Evolutionary conservation across 2,888 invertebrate species (phyloP), one percentile per base, ranked within the genome.

Genomic region (Dryocosmus kuriphilus): DNA sequence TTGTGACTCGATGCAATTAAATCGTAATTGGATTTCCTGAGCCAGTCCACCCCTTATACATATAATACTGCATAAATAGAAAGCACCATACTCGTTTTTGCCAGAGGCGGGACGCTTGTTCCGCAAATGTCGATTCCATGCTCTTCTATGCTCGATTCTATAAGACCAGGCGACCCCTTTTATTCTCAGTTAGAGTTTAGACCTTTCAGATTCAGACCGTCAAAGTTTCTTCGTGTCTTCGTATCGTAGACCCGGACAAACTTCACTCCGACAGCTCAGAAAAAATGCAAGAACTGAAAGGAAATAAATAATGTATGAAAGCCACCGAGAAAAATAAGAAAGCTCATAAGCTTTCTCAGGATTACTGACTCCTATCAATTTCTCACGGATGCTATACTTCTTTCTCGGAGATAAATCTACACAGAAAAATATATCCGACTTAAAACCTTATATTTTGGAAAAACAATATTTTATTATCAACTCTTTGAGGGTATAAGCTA

Each of bases 91-190:
- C 41, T 67, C 41, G 27, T 41, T 41, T 38, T 41, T 46, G 67
- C 67, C 46, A 46, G 41, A 67, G 35, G 67, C 41, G 19, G 46
- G 41, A 67, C 41, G 41, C 67, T 67, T 67, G 67, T 67, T 46
- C 27, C 16, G 24, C 67, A 67, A 67, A 67, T 67, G 67, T 67
- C 24, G 41, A 67, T 67, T 67, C 41, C 41, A 41, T 67, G 67
- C 67, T 67, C 38, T 46, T 67, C 41, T 41, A 38, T 67, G 16
- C 41, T 24, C 16, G 11, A 67, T 8, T 67, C 41, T 24, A 41
- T 46, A 14, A 41, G 24, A 38, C 22, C 67, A 67, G 41, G 41
- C 4, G 3, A 1, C 24, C 4, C 1, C 35, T 67, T 67, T 67
- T 67, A 67, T 41, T 67, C 19, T 41, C 24, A n/a, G 38, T 41